phyloP scores from a whole-genome alignment of 2,113 vertebrate genomes.

The Stegostoma tigrinum region DNA sequence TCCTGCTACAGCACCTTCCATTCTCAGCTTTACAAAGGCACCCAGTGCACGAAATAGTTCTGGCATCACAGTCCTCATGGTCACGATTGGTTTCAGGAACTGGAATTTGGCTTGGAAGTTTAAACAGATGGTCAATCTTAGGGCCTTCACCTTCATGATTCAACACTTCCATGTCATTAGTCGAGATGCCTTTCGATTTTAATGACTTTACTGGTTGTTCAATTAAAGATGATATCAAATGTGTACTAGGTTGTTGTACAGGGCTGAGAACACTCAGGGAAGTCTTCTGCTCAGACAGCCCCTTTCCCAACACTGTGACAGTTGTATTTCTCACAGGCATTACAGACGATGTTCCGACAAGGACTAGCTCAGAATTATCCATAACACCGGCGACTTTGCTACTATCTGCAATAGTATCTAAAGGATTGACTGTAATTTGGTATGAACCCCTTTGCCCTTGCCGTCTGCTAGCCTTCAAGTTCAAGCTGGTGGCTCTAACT shows the following conservation, averaged over 20 bases:
- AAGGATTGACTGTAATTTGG: constrained; percentile 36
- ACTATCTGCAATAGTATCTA: neutral
- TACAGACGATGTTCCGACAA: constrained; percentile 46
- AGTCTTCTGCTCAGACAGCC: constrained; percentile 40
- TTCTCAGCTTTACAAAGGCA: neutral
- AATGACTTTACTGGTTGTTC: neutral
- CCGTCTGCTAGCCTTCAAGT: constrained; percentile 33
- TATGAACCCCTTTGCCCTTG: constrained; percentile 1
- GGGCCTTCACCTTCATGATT: neutral
- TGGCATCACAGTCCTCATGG: neutral
- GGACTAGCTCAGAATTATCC: neutral
- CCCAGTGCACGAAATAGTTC: neutral
- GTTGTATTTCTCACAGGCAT: constrained; percentile 36
- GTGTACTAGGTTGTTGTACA: constrained; percentile 40
- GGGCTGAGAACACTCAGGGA: constrained; percentile 37
- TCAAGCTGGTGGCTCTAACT: constrained; percentile 31
- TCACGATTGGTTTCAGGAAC: neutral
- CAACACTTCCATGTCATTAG: neutral
- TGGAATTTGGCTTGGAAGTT: neutral
- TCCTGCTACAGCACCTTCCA: neutral
- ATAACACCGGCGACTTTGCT: neutral
- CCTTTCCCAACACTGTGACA: constrained; percentile 43
- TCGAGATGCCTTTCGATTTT: constrained; percentile 15
- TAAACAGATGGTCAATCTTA: neutral
- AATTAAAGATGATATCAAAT: constrained; percentile 38